Percentiles rank a stretch among this genome's conserved stretches.
phyloP scores from a whole-genome alignment of 2,797 vertebrate species.

The Hirundo rustica region DNA sequence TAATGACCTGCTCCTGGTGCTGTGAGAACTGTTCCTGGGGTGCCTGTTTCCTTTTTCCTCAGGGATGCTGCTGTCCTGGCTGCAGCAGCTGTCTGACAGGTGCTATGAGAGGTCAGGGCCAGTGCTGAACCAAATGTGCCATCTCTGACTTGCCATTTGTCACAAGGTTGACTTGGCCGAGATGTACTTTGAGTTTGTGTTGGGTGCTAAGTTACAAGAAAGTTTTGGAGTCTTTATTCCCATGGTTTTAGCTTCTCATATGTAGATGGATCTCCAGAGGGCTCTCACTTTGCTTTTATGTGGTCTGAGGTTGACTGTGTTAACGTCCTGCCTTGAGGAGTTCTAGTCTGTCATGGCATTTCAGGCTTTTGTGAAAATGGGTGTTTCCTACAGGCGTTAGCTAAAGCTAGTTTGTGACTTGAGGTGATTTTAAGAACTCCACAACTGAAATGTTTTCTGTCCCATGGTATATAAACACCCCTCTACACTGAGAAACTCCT shows the following conservation, averaged over 20 bases:
- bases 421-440: not conserved
- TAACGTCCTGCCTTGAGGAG: not conserved
- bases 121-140: not conserved
- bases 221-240: not conserved
- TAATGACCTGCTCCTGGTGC: not conserved
- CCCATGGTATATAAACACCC: not conserved
- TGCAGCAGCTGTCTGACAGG: not conserved
- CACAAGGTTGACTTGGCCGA: not conserved
- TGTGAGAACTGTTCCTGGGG: not conserved
- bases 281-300: not conserved
- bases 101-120: not conserved
- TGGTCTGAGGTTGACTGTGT: not conserved
- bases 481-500: not conserved
- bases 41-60: not conserved
- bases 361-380: not conserved
- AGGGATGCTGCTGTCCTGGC: not conserved
- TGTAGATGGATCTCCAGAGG: not conserved
- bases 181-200: not conserved
- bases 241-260: not conserved
- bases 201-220: not conserved
- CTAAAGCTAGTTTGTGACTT: not conserved
- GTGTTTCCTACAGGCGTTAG: not conserved
- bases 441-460: not conserved
- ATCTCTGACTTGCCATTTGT: not conserved
- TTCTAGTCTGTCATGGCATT: not conserved